Conservation (phyloP, 2,113 vertebrate species). For the Riparia riparia region DNA sequence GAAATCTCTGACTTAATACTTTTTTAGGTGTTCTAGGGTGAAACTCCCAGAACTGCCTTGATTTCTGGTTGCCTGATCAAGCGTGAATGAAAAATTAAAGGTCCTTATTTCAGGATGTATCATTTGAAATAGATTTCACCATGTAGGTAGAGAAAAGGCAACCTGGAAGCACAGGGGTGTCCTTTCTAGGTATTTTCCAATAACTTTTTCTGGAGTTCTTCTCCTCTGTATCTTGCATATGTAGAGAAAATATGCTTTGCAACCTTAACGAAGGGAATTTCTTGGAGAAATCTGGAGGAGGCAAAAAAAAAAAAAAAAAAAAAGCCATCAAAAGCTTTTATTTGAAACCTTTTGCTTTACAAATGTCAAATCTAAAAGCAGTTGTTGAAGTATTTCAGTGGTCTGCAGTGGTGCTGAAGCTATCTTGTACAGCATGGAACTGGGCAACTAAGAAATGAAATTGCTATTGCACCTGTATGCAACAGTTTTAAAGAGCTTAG, state of each 20-base stretch:
- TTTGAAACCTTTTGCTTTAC: background rate
- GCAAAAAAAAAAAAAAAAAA: background rate
- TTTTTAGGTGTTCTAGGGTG: background rate
- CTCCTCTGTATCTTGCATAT: background rate
- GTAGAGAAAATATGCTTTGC: background rate
- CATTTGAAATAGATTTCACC: background rate
- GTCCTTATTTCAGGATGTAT: background rate
- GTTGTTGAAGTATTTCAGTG: constrained; percentile 9
- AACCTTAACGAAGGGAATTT: background rate
- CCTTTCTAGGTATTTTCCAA: background rate
- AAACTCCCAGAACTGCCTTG: background rate
- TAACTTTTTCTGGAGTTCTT: background rate
- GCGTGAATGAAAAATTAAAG: background rate
- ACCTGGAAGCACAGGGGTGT: background rate
- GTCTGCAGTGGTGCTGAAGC: background rate
- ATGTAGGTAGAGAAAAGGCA: background rate
- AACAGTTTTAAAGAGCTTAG: background rate
- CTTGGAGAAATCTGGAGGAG: background rate
- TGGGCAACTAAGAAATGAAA: background rate
- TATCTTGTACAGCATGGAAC: background rate
- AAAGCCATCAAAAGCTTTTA: background rate
- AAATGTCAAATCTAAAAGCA: background rate
- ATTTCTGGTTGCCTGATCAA: background rate
- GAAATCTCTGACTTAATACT: background rate
- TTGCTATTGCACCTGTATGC: background rate